Base-by-base conservation (phyloP, 2,888 invertebrate species). In the Scaeva pyrastri region DNA sequence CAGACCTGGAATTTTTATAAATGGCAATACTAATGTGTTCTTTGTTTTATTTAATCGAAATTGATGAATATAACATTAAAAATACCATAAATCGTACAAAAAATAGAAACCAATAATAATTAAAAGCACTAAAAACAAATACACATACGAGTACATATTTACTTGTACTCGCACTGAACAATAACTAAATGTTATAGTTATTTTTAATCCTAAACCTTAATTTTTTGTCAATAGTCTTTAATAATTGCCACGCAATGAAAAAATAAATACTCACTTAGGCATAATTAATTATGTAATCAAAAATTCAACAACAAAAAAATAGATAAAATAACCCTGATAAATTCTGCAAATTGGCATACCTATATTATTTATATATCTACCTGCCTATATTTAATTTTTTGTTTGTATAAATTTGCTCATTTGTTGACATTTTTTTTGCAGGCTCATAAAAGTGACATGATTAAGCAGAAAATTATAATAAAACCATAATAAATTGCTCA, bases 351-450 rank as follows among this genome's bases (percentile, higher is more conserved):
- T 66, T 48, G 66, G 19, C 36, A 52, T 50, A 26, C 11, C 11
- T 16, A 26, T 2, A 1, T 26, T 43, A 14, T 43, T 11, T 43
- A 14, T 26, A 26, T 26, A 31, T 8, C 5, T 8, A 14, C n/a
- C 5, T 43, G 26, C 19, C 14, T 52, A 14, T 55, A 7, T 56
- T 26, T 26, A 26, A 8, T 39, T 64, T 66, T 48, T 66, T 12
- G 45, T 19, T 66, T 4, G 26, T 19, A 45, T 31, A 45, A 31
- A 31, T 31, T 66, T 11, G 12, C 19, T 64, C 64, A 45, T 64
- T 64, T 64, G 64, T 64, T 64, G 64, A 45, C 64, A 48, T 31
- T 64, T 45, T 58, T 62, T 64, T 64, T 64, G 64, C 16, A 45
- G 36, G 36, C 66, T 16, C 66, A 66, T 66, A 48, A 64, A 66